Percentiles rank a stretch among this genome's conserved stretches.
phyloP scores from a whole-genome alignment of 2,113 vertebrate genomes.

The Tretioscincus oriximinensis region DNA sequence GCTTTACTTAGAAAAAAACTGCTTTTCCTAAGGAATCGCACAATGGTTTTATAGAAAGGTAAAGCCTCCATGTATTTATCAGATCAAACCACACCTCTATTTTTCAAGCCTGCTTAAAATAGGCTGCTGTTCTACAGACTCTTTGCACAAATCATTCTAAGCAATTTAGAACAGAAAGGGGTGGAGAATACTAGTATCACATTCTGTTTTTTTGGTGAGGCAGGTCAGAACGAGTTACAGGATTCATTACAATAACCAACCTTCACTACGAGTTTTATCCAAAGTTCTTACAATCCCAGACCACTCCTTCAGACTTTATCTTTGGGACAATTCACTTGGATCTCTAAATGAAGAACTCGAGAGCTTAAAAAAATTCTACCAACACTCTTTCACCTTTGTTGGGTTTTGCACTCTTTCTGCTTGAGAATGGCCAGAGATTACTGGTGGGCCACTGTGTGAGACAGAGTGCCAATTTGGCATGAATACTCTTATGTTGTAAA shows the following conservation, averaged over 20 bases:
- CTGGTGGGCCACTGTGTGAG: too few species aligned
- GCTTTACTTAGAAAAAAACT: conserved; percentile 16
- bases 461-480: too few species aligned
- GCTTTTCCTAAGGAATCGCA: not conserved
- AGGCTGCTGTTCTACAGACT: not conserved
- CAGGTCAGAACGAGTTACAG: not conserved
- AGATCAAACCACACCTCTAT: not conserved
- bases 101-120: conserved; percentile 11
- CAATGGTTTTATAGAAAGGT: too few species aligned
- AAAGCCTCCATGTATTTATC: not conserved
- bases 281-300: not conserved
- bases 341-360: not conserved
- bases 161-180: not conserved
- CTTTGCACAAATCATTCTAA: not conserved
- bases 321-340: not conserved
- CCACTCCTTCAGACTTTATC: fast-evolving
- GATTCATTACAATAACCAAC: not conserved
- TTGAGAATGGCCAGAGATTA: too few species aligned
- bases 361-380: not conserved
- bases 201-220: not conserved
- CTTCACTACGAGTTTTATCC: conserved; percentile 2
- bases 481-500: not conserved
- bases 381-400: not conserved
- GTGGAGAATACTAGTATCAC: not conserved
- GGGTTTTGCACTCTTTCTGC: too few species aligned